phyloP scores from a whole-genome alignment of 2,797 vertebrate genomes.

The Sebastes taczanowskii region DNA sequence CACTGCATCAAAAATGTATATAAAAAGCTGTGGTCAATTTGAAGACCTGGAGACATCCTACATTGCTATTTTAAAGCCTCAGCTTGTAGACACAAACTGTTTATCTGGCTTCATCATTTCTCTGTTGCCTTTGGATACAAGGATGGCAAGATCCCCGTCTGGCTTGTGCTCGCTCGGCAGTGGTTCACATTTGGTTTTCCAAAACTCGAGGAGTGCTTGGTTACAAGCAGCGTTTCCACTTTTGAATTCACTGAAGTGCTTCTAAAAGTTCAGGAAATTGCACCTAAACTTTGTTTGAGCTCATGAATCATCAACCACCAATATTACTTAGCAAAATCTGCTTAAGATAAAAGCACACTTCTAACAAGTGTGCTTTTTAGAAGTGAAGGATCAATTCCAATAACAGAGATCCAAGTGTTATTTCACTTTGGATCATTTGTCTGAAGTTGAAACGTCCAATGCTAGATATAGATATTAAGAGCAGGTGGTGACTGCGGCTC shows the following conservation, averaged over 20 bases:
- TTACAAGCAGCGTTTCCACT: slow-evolving; percentile 7
- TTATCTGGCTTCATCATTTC: not conserved
- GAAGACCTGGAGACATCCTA: not conserved
- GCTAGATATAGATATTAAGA: not conserved
- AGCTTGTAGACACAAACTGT: not conserved
- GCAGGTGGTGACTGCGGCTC: not conserved
- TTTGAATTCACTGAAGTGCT: not conserved
- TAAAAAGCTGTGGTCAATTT: not conserved
- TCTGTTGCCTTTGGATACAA: not conserved
- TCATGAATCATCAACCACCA: not conserved
- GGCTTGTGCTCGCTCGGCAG: slow-evolving; percentile 34
- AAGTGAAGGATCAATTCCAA: not conserved
- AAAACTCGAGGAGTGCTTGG: not conserved
- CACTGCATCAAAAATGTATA: not conserved
- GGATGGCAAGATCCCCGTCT: not conserved
- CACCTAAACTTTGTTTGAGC: not conserved
- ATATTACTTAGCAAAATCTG: too few species aligned
- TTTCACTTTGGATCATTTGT: not conserved
- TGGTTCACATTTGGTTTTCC: slow-evolving; percentile 26
- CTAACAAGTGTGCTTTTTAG: too few species aligned
- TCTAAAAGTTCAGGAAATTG: not conserved
- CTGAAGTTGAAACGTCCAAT: not conserved
- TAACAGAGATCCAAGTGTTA: not conserved
- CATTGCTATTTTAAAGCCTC: not conserved
- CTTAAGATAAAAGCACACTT: not conserved